These are phyloP conservation scores for Tringa solitaria DNA, from an alignment of 2,113 vertebrate species.

Conservation along the genomic window DNA sequence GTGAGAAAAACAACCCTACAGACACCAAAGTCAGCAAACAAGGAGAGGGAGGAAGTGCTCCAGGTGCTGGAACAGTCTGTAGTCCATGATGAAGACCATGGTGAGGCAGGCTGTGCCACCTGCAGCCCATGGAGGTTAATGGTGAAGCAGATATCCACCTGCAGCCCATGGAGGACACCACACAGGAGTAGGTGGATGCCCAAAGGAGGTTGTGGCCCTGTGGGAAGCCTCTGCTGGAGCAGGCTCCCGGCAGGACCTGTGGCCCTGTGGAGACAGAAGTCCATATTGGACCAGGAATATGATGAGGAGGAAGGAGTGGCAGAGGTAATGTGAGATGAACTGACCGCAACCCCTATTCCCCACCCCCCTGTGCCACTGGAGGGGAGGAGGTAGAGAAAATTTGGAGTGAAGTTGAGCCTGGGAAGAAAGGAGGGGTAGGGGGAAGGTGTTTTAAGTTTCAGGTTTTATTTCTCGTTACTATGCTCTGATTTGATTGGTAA, in stretches of 20 bases:
- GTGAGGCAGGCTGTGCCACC: background rate
- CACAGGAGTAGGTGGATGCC: background rate
- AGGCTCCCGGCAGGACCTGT: background rate
- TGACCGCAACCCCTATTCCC: too few species aligned
- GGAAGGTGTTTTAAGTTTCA: background rate
- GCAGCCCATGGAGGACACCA: background rate
- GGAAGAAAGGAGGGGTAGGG: background rate
- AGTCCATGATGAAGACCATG: background rate
- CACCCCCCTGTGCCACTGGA: too few species aligned
- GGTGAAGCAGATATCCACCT: background rate
- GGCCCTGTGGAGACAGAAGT: background rate
- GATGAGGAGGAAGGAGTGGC: too few species aligned
- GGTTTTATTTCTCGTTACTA: background rate
- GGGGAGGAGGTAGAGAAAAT: background rate
- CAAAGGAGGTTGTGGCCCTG: background rate
- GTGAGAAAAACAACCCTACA: background rate
- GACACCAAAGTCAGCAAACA: background rate
- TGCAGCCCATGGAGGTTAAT: background rate
- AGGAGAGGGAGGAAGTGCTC: background rate
- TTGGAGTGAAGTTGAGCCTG: background rate
- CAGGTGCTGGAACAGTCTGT: background rate
- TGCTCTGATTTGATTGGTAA: background rate
- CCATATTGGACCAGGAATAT: background rate
- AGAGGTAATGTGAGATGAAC: too few species aligned
- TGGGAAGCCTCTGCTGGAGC: background rate